These are phyloP conservation scores for Euschistus heros DNA, from an alignment of 1,140 invertebrate species.

Conservation along the genomic window DNA sequence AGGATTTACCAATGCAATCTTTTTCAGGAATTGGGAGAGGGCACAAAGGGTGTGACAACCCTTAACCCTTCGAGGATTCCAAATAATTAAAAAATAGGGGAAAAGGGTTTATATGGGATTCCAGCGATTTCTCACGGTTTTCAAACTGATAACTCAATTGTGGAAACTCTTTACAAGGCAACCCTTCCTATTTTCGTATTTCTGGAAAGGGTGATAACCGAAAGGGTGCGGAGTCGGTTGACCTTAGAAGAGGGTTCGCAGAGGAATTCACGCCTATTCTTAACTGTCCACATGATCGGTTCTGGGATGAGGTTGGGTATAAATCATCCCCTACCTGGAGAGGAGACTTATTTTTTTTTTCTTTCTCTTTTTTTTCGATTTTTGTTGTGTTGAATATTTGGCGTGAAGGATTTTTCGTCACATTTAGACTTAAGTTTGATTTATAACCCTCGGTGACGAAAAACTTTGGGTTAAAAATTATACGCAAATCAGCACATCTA, in stretches of 20 bases:
- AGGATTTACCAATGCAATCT: not conserved
- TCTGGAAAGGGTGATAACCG: not conserved
- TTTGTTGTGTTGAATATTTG: no score
- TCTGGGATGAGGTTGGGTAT: not conserved
- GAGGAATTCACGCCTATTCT: not conserved
- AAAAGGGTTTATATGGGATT: not conserved
- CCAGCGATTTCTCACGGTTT: not conserved
- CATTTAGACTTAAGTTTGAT: no score
- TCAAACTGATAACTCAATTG: slow-evolving; percentile 2
- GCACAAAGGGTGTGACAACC: slow-evolving; percentile 1
- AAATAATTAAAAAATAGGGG: slow-evolving; percentile 5
- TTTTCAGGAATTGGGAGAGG: not conserved
- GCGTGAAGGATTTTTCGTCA: no score
- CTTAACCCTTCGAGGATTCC: not conserved
- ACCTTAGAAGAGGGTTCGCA: not conserved
- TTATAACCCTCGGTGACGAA: no score
- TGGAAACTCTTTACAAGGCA: slow-evolving; percentile 1
- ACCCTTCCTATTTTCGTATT: slow-evolving; percentile 5
- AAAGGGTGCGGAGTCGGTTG: not conserved
- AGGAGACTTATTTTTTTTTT: not conserved
- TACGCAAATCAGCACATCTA: no score
- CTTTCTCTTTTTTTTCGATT: not conserved
- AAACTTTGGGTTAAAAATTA: no score
- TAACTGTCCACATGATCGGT: slow-evolving; percentile 1
- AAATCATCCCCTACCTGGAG: not conserved